These are phyloP conservation scores for Drosophila athabasca DNA, from an alignment of 1,140 invertebrate genomes.

Conservation along the genomic window DNA sequence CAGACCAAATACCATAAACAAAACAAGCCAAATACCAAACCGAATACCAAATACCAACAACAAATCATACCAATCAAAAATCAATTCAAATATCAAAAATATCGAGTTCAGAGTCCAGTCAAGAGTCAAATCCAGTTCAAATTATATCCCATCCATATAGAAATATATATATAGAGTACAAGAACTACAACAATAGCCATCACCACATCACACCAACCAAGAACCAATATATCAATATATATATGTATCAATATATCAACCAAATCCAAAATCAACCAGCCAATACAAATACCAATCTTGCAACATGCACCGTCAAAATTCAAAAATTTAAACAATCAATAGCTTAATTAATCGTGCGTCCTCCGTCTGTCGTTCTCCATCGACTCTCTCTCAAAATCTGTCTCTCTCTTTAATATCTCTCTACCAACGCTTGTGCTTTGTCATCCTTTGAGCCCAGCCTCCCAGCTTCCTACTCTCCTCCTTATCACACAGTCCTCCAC, in stretches of 20 bases:
- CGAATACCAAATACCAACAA: conserved; percentile 13
- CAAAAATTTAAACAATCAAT: conserved; percentile 18
- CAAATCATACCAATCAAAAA: conserved; percentile 20
- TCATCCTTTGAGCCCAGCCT: conserved; percentile 43
- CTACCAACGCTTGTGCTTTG: conserved; percentile 58
- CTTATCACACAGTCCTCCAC: conserved; percentile 23
- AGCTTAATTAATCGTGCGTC: conserved; percentile 68
- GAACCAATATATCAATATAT: conserved; percentile 2
- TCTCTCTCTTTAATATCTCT: conserved; percentile 41
- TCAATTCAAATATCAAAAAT: not conserved
- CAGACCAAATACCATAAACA: conserved; percentile 33
- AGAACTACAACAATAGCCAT: conserved; percentile 71
- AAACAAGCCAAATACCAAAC: conserved; percentile 36
- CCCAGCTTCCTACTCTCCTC: conserved; percentile 56
- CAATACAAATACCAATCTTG: conserved; percentile 45
- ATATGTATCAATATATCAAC: conserved; percentile 15
- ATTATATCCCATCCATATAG: conserved; percentile 18
- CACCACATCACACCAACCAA: conserved; percentile 77
- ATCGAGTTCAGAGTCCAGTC: conserved; percentile 7
- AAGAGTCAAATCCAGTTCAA: conserved; percentile 43
- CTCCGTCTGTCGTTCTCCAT: conserved; percentile 68
- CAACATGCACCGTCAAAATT: conserved; percentile 63
- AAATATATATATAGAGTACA: conserved; percentile 23
- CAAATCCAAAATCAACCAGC: conserved; percentile 49
- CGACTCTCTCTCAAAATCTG: conserved; percentile 12